phyloP scores from a whole-genome alignment of 2,888 invertebrate genomes.

The Ypsolopha scabrella region DNA sequence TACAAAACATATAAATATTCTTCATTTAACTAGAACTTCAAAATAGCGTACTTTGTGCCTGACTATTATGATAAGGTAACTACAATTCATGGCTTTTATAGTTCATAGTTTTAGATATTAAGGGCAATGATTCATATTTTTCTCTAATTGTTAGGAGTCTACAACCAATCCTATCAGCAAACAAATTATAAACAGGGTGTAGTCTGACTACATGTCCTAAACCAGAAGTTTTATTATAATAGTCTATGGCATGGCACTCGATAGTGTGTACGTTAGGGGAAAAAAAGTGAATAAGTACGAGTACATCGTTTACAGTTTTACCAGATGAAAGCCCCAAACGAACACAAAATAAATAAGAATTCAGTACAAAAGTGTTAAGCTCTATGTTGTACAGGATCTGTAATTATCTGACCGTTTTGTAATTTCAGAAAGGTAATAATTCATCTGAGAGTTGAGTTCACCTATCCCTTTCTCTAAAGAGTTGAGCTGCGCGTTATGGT shows the following conservation, averaged over 20 bases:
- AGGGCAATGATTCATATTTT: not conserved
- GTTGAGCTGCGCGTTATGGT: conserved; percentile 72
- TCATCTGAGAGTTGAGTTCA: conserved; percentile 74
- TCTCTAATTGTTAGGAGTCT: not conserved
- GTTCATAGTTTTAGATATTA: not conserved
- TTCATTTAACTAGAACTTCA: too few species aligned
- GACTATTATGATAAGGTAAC: not conserved
- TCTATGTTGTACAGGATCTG: conserved; percentile 68
- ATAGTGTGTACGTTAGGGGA: not conserved
- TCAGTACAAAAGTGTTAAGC: not conserved
- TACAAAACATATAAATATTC: too few species aligned
- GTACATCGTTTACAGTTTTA: not conserved
- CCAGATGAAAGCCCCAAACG: not conserved
- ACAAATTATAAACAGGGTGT: conserved; percentile 25
- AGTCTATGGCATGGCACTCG: conserved; percentile 45
- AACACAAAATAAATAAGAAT: not conserved
- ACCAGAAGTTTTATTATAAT: not conserved
- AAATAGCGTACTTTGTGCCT: not conserved
- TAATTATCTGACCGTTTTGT: conserved; percentile 72
- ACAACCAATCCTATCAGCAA: conserved; percentile 1
- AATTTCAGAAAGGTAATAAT: conserved; percentile 72
- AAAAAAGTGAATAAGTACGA: not conserved
- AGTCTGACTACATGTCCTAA: conserved; percentile 37
- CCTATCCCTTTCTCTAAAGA: conserved; percentile 73
- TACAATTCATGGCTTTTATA: not conserved